A percentile compares a stretch with the other conserved stretches of the same genome.
Evolutionary conservation across 2,888 invertebrate genomes (phyloP).

Genomic region (Zaprionus bogoriensis): DNA sequence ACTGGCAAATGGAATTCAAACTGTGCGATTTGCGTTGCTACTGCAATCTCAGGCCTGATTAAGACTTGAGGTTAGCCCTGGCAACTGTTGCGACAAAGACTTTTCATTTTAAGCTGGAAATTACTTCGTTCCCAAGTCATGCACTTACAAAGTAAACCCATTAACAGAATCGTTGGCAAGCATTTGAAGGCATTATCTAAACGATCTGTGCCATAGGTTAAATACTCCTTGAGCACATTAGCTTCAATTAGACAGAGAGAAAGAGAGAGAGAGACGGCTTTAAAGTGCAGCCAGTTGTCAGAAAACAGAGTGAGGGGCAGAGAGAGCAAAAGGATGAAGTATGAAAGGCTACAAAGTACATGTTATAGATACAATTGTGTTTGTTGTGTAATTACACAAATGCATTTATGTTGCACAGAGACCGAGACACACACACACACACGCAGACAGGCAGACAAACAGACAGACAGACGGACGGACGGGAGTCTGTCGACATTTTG

Average conservation of each 20-base stretch:
- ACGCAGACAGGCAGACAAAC: conserved; percentile 17
- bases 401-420: conserved; percentile 69
- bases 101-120: background rate
- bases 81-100: too few relatives aligned
- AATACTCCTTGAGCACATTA: conserved; percentile 48
- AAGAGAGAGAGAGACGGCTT: conserved; percentile 24
- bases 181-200: conserved; percentile 49
- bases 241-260: conserved; percentile 68
- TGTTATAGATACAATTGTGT: conserved; percentile 60
- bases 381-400: conserved; percentile 74
- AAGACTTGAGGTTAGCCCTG: too few relatives aligned
- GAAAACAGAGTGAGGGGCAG: background rate
- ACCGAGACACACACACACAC: conserved; percentile 29
- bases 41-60: too few relatives aligned
- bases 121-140: background rate
- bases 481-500: conserved; percentile 68
- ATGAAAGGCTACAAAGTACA: conserved; percentile 50
- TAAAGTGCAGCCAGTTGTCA: conserved; percentile 22
- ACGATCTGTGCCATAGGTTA: conserved; percentile 38
- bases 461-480: conserved; percentile 21
- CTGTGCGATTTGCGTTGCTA: too few relatives aligned
- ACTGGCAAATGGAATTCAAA: too few relatives aligned
- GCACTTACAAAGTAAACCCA: background rate
- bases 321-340: conserved; percentile 7
- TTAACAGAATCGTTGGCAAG: conserved; percentile 31